Evolutionary conservation across 2,113 vertebrate species (phyloP).

Genomic region (Cyrtonyx montezumae): DNA sequence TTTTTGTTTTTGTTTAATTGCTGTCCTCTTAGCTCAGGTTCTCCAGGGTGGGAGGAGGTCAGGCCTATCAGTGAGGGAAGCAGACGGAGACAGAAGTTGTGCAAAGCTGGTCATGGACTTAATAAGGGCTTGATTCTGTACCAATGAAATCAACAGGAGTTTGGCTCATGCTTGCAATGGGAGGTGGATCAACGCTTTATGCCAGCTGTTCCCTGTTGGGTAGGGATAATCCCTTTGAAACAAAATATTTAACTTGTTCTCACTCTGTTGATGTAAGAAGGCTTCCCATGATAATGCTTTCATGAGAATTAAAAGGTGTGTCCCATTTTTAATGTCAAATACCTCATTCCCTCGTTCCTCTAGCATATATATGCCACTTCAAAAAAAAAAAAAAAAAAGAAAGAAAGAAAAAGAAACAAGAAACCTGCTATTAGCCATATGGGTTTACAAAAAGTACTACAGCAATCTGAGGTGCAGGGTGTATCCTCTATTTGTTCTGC

Average conservation of each 20-base stretch:
- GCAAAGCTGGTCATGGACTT: constrained; percentile 32
- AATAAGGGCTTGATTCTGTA: constrained; percentile 49
- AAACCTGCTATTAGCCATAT: neutral
- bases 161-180: constrained; percentile 45
- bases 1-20: neutral
- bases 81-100: constrained; percentile 14
- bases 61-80: neutral
- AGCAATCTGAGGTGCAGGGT: neutral
- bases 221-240: constrained; percentile 64
- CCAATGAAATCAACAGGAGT: constrained; percentile 41
- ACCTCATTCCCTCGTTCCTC: neutral
- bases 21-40: neutral
- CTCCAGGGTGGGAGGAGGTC: neutral
- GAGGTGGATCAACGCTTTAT: constrained; percentile 27
- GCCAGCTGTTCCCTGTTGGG: constrained; percentile 61
- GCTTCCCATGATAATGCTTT: constrained; percentile 22
- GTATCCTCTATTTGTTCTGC: neutral
- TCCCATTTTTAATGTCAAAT: constrained; percentile 5
- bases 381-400: neutral
- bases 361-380: neutral
- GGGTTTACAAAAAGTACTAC: neutral
- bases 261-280: constrained; percentile 44
- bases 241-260: constrained; percentile 66
- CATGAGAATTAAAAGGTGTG: constrained; percentile 46
- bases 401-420: too few relatives aligned